phyloP scores from a whole-genome alignment of 1,140 invertebrate genomes.

The Heliconius eleuchia region DNA sequence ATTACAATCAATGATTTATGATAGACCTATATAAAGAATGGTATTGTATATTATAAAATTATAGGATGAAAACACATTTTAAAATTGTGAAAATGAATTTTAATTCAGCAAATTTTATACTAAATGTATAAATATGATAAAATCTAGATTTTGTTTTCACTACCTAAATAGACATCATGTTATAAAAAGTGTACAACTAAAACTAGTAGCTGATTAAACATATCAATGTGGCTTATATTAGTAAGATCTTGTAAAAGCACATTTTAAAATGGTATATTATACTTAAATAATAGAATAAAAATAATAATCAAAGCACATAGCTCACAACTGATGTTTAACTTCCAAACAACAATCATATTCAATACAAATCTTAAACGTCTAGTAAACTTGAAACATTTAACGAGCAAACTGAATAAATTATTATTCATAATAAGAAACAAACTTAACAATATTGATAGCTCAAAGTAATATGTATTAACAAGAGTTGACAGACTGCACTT shows the following conservation, averaged over 20 bases:
- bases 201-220: constrained; percentile 80
- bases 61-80: constrained; percentile 61
- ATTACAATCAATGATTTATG: background rate
- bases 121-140: constrained; percentile 82
- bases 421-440: constrained; percentile 81
- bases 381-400: constrained; percentile 81
- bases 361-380: constrained; percentile 78
- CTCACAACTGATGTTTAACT: constrained; percentile 76
- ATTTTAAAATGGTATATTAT: constrained; percentile 77
- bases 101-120: constrained; percentile 81
- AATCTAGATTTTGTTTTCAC: constrained; percentile 80
- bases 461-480: constrained; percentile 80
- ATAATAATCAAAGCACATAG: constrained; percentile 77
- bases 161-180: constrained; percentile 81
- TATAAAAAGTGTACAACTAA: constrained; percentile 82
- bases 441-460: constrained; percentile 81
- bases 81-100: constrained; percentile 82
- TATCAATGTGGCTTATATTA: constrained; percentile 79
- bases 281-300: constrained; percentile 80
- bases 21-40: background rate
- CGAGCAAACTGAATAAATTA: constrained; percentile 81
- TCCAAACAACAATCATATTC: constrained; percentile 74
- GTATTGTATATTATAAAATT: background rate
- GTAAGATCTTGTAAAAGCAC: constrained; percentile 81
- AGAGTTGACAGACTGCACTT: constrained; percentile 66